Evolutionary conservation across 2,888 invertebrate genomes (phyloP).

Genomic region (Mactromeris polynyma): DNA sequence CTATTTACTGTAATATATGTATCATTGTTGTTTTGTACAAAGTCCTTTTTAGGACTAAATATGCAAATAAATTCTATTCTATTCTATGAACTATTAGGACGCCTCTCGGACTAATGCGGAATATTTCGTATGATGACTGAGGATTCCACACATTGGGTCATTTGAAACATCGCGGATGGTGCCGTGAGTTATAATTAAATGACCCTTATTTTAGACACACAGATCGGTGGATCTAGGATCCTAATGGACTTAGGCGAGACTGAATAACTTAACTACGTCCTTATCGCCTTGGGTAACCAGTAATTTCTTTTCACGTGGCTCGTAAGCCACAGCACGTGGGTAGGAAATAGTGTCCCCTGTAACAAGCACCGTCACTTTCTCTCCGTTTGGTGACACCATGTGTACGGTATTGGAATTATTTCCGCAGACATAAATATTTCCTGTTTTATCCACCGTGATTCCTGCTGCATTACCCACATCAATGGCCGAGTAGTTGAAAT

Average conservation of each 20-base stretch:
- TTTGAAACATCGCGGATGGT: too few species aligned
- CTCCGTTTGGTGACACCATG: constrained; percentile 67
- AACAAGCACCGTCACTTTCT: constrained; percentile 68
- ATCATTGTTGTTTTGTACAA: too few species aligned
- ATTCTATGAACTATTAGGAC: too few species aligned
- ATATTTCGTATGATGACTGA: too few species aligned
- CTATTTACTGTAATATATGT: too few species aligned
- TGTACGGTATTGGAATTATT: constrained; percentile 72
- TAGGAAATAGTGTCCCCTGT: constrained; percentile 69
- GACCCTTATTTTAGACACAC: too few species aligned
- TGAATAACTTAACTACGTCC: constrained; percentile 71
- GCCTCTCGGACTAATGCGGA: too few species aligned
- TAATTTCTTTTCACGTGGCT: constrained; percentile 70
- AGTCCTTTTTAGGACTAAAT: too few species aligned
- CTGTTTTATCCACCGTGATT: constrained; percentile 65
- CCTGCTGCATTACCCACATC: constrained; percentile 73
- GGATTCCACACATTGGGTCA: too few species aligned
- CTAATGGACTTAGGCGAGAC: constrained; percentile 47
- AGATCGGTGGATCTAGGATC: too few species aligned
- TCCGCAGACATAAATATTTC: constrained; percentile 72
- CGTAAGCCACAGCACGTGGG: constrained; percentile 73
- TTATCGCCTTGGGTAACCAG: constrained; percentile 74
- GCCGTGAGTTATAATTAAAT: too few species aligned
- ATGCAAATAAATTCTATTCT: too few species aligned
- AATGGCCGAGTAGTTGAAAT: constrained; percentile 70